A percentile compares a stretch with the other conserved stretches of the same genome.
Conservation (phyloP, 2,113 vertebrate species). For the Reinhardtius hippoglossoides region DNA sequence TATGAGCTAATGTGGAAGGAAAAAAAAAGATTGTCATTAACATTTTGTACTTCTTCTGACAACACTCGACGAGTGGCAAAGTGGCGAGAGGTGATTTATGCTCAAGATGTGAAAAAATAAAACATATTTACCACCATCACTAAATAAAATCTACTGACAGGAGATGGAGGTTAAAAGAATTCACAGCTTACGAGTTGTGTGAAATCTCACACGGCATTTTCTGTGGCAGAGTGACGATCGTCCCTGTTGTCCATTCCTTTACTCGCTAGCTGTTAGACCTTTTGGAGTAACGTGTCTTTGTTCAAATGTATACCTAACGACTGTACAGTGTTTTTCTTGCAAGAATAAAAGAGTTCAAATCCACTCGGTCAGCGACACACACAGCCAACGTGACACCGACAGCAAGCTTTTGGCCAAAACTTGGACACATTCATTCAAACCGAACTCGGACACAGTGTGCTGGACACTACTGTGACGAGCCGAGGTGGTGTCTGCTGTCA, state of each 20-base stretch:
- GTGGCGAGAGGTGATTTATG: constrained; percentile 10
- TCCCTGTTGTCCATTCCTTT: constrained; percentile 58
- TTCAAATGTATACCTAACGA: constrained; percentile 66
- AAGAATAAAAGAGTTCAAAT: constrained; percentile 55
- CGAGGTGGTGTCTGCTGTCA: constrained; percentile 55
- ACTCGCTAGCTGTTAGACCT: constrained; percentile 60
- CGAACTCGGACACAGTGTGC: constrained; percentile 68
- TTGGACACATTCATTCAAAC: constrained; percentile 45
- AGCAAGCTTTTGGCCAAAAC: constrained; percentile 51
- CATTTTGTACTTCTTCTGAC: constrained; percentile 64
- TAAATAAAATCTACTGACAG: constrained; percentile 12
- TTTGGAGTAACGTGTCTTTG: constrained; percentile 63
- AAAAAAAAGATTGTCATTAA: constrained; percentile 33
- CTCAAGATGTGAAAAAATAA: constrained; percentile 5
- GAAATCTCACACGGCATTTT: constrained; percentile 45
- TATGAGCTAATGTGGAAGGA: constrained; percentile 25
- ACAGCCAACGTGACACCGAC: constrained; percentile 42
- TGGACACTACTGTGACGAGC: constrained; percentile 74
- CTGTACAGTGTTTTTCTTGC: constrained; percentile 75
- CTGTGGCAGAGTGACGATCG: constrained; percentile 46
- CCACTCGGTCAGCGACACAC: constrained; percentile 46
- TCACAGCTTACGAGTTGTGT: constrained; percentile 19
- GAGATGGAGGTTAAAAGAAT: constrained; percentile 24
- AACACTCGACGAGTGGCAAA: constrained; percentile 67
- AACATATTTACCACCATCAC: constrained; percentile 16